phyloP scores from a whole-genome alignment of 1,140 invertebrate species.

The silkworm (Bombyx mori) region ASM3026992v2 NC_085124.1:951001-951500 shows the following conservation, averaged over 20 bases:
- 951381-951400: too few species aligned
- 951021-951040: constrained; percentile 74
- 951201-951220: background rate
- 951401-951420: too few species aligned
- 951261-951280: background rate
- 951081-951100: constrained; percentile 76
- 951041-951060: constrained; percentile 74
- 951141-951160: background rate
- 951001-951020: constrained; percentile 70
- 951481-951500: too few species aligned
- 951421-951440: too few species aligned
- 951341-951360: background rate
- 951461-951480: too few species aligned
- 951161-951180: background rate
- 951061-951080: constrained; percentile 73
- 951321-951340: background rate
- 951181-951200: background rate
- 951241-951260: background rate
- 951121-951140: background rate
- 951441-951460: too few species aligned
- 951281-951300: background rate
- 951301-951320: background rate
- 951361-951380: background rate
- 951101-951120: constrained; percentile 70
- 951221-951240: background rate